A percentile compares a stretch with the other conserved stretches of the same genome.
phyloP scores from a whole-genome alignment of 1,140 invertebrate species.

The Colletes latitarsis region DNA sequence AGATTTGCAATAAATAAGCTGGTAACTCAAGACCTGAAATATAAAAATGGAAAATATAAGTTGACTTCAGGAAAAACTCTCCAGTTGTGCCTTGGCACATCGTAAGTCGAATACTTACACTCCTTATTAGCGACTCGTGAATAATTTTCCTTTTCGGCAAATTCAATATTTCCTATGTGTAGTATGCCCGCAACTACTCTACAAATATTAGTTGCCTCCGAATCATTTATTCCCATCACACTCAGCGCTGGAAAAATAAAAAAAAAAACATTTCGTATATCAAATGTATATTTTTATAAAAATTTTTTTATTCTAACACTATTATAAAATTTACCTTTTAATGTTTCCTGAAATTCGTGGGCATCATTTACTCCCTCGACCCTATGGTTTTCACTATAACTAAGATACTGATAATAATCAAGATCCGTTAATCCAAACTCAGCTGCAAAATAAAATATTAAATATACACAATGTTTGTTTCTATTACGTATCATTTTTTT shows the following conservation, averaged over 20 bases:
- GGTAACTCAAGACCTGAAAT: slow-evolving; percentile 86
- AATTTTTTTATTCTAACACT: neutral
- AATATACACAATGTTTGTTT: neutral
- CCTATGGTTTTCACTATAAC: slow-evolving; percentile 84
- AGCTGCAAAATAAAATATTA: slow-evolving; percentile 71
- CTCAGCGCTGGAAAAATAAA: slow-evolving; percentile 83
- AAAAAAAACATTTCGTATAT: neutral
- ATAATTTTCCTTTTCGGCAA: slow-evolving; percentile 85
- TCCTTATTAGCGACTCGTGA: slow-evolving; percentile 83
- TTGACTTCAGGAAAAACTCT: too few relatives aligned
- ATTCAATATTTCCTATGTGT: slow-evolving; percentile 87
- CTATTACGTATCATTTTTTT: neutral
- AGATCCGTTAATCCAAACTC: slow-evolving; percentile 84
- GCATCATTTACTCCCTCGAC: slow-evolving; percentile 87
- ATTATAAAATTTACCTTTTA: slow-evolving; percentile 78
- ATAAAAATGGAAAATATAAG: slow-evolving; percentile 2
- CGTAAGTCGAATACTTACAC: slow-evolving; percentile 79
- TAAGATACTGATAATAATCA: slow-evolving; percentile 86
- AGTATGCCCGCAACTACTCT: slow-evolving; percentile 85
- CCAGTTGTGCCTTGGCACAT: too few relatives aligned
- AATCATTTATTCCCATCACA: slow-evolving; percentile 85
- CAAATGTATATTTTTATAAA: too few relatives aligned
- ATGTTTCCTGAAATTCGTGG: slow-evolving; percentile 87
- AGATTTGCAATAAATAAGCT: slow-evolving; percentile 85
- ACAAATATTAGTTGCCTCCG: slow-evolving; percentile 83